These are phyloP conservation scores for Drosophila orena DNA, from an alignment of 1,140 invertebrate genomes.

Conservation along the genomic window DNA sequence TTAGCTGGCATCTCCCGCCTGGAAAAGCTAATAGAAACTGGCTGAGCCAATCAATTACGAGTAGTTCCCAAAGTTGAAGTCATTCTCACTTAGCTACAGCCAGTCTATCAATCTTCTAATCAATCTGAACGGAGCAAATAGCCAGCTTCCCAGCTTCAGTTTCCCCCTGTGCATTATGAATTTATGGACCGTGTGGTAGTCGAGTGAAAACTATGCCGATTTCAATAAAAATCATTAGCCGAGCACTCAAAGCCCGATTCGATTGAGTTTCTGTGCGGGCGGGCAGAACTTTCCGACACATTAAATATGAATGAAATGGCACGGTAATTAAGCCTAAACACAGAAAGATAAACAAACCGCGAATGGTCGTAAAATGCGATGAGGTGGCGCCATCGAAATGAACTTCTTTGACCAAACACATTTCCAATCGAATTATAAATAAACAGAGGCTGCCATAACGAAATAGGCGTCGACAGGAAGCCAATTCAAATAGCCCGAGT, in stretches of 20 bases:
- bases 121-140: conserved; percentile 37
- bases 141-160: conserved; percentile 37
- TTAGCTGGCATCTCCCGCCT: no score
- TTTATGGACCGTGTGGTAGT: conserved; percentile 36
- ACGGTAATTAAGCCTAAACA: conserved; percentile 53
- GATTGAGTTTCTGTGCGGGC: conserved; percentile 18
- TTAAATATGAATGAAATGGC: conserved; percentile 60
- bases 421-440: conserved; percentile 56
- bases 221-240: conserved; percentile 64
- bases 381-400: conserved; percentile 32
- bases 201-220: conserved; percentile 40
- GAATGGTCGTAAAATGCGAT: conserved; percentile 39
- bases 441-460: conserved; percentile 28
- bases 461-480: conserved; percentile 27
- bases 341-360: conserved; percentile 46
- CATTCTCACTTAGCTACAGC: conserved; percentile 22
- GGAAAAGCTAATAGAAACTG: background rate
- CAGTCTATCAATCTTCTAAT: conserved; percentile 45
- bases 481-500: conserved; percentile 34
- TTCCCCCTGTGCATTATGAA: conserved; percentile 46
- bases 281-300: conserved; percentile 54
- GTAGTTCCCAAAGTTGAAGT: conserved; percentile 24
- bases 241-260: conserved; percentile 34
- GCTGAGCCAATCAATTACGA: conserved; percentile 30
- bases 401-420: conserved; percentile 46